Percentiles rank a stretch among this genome's conserved stretches.
Conservation (phyloP, 2,113 vertebrate genomes). For the Chionomys nivalis region DNA sequence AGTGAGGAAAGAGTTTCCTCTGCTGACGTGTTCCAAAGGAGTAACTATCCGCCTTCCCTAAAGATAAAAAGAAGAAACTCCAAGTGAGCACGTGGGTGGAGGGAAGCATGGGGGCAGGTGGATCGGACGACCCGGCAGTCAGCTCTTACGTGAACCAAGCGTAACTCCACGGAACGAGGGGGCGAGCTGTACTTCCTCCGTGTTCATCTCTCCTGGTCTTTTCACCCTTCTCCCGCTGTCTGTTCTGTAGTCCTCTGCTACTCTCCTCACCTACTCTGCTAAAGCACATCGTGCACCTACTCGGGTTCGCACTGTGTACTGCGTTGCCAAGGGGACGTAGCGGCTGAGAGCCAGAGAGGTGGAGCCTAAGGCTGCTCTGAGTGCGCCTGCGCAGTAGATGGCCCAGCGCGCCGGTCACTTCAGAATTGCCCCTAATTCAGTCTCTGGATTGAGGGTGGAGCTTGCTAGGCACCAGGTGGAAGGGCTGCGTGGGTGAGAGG, state of each 20-base stretch:
- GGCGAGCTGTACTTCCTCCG: neutral
- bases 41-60: constrained; percentile 51
- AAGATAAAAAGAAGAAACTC: constrained; percentile 46
- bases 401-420: rapidly evolving
- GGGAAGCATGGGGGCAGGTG: neutral
- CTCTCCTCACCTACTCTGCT: neutral
- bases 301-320: neutral
- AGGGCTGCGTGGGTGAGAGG: neutral
- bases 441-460: rapidly evolving
- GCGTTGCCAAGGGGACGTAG: constrained; percentile 53
- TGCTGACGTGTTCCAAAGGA: constrained; percentile 87
- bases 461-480: neutral
- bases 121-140: rapidly evolving
- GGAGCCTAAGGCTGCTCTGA: rapidly evolving
- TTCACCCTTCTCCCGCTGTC: neutral
- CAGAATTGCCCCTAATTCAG: neutral
- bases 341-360: rapidly evolving
- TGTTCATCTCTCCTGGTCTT: neutral
- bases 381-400: neutral
- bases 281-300: neutral
- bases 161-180: neutral
- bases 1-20: constrained; percentile 84
- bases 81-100: neutral
- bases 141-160: neutral
- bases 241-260: neutral